Conservation (phyloP, 2,113 vertebrate genomes). For the Xiphophorus maculatus region DNA sequence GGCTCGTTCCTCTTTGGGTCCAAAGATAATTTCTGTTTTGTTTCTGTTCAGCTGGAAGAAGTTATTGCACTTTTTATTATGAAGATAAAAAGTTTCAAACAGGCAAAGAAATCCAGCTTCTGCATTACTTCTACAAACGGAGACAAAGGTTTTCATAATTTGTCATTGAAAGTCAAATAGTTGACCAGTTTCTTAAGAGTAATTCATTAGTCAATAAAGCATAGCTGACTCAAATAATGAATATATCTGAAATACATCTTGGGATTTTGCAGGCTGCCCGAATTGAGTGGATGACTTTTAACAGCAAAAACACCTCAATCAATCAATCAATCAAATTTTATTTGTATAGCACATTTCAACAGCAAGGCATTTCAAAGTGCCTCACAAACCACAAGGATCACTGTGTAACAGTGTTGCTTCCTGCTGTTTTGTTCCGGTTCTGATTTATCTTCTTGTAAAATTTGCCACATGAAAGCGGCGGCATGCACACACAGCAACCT, state of each 20-base stretch:
- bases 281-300: neutral
- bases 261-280: too few species aligned
- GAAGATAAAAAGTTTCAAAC: neutral
- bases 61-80: too few species aligned
- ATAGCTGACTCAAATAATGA: neutral
- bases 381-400: neutral
- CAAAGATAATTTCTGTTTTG: neutral
- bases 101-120: neutral
- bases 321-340: too few species aligned
- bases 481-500: slow-evolving; percentile 10
- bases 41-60: too few species aligned
- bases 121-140: neutral
- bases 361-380: too few species aligned
- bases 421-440: neutral
- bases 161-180: neutral
- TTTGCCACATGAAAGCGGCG: neutral
- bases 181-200: neutral
- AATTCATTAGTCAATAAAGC: too few species aligned
- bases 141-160: neutral
- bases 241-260: neutral
- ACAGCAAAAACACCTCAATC: neutral
- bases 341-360: too few species aligned
- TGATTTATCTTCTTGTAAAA: slow-evolving; percentile 10
- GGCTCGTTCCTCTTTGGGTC: too few species aligned
- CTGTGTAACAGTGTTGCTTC: neutral